These are phyloP conservation scores for Sebastes reedi DNA, from an alignment of 2,797 vertebrate genomes.

Conservation along the genomic window DNA sequence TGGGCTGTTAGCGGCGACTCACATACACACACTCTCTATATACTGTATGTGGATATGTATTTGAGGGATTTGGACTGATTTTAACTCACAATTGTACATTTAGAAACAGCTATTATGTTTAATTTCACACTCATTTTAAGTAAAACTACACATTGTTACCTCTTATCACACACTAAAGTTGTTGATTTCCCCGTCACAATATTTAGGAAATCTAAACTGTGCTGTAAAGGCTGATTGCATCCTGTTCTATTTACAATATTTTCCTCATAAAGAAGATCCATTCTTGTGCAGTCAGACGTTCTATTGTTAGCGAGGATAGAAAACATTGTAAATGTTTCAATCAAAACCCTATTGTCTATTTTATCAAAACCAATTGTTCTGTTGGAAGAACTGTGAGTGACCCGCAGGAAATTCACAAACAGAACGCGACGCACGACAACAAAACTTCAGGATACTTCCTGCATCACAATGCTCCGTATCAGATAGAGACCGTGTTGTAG, in stretches of 20 bases:
- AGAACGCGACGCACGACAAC: not conserved
- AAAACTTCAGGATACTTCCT: constrained; percentile 15
- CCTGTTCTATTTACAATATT: not conserved
- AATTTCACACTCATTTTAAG: too few relatives aligned
- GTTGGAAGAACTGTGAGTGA: constrained; percentile 16
- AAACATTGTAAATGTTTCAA: constrained; percentile 11
- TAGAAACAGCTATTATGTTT: not conserved
- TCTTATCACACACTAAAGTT: not conserved
- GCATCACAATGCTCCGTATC: not conserved
- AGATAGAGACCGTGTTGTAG: not conserved
- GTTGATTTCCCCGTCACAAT: not conserved
- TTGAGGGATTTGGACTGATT: not conserved
- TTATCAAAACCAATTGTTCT: constrained; percentile 26
- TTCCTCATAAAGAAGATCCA: not conserved
- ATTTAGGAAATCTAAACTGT: not conserved
- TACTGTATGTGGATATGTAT: not conserved
- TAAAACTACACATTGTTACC: not conserved
- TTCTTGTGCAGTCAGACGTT: not conserved
- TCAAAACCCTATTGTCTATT: constrained; percentile 6
- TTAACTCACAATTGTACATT: not conserved
- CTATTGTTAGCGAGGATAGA: constrained; percentile 20
- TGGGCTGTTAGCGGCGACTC: constrained; percentile 59
- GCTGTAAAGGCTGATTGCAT: not conserved
- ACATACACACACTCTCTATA: not conserved
- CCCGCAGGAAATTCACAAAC: not conserved